A percentile compares a stretch with the other conserved stretches of the same genome.
Evolutionary conservation across 2,888 invertebrate species (phyloP).

Genomic region (Caprella mutica): DNA sequence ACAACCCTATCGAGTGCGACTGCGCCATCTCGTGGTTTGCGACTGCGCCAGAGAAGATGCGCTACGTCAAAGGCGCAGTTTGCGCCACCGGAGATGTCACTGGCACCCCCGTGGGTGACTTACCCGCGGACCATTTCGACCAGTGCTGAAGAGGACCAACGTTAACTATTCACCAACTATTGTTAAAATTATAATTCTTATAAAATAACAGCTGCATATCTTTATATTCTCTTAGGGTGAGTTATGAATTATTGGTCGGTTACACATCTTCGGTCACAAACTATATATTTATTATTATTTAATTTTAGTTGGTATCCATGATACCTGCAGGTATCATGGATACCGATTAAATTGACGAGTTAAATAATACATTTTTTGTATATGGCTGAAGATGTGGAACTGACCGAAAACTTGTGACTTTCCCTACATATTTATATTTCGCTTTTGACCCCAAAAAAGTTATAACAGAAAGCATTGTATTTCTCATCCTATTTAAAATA

Average conservation of each 20-base stretch:
- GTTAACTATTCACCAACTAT: background rate
- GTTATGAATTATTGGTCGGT: background rate
- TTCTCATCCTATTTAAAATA: background rate
- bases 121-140: constrained; percentile 10
- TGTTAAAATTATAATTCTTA: background rate
- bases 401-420: no score
- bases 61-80: constrained; percentile 15
- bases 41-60: background rate
- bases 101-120: constrained; percentile 4
- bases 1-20: constrained; percentile 16
- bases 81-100: constrained; percentile 13
- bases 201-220: background rate
- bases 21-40: constrained; percentile 13
- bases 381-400: no score
- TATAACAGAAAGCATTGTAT: background rate
- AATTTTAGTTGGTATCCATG: no score
- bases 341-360: no score
- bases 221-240: background rate
- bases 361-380: no score
- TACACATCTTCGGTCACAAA: no score
- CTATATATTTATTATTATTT: background rate
- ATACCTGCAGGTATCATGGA: no score
- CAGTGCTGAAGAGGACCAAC: background rate
- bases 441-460: no score
- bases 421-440: no score